Base-by-base conservation (phyloP, 2,113 vertebrate genomes). In the Antennarius striatus region DNA sequence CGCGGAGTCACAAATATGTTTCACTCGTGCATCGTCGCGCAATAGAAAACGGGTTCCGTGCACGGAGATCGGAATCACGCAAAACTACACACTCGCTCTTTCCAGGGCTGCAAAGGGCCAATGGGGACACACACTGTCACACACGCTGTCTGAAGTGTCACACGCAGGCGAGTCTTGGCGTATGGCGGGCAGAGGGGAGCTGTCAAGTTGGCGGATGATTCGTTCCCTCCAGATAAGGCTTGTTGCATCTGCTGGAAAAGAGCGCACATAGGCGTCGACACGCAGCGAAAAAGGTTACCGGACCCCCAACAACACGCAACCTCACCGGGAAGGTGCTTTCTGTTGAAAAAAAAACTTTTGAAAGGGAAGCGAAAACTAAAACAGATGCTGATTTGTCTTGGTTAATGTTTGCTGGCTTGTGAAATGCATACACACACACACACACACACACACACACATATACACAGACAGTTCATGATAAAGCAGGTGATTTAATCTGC, bases 401-500 rank as follows among this genome's bases (percentile, higher is more conserved):
- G 49, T n/a, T 29, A 1, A 1, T 48, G 71, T 52, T 50, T 62
- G 36, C 10, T 46, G 2, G 3, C 63, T 22, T 46, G 4, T 45
- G 40, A 63, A 16, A 60, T 16, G 51, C 15, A 54, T 29, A 72
- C 12, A 46, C 16, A 22, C 61, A 10, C 15, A 59, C 58, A 58
- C 13, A 46, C 15, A 47, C 66, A 66, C 42, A 68, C 48, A 55
- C 46, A 28, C 65, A 62, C 46, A 61, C 30, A 73, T 54, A 57
- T 50, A 53, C 62, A 64, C 65, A 74, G 32, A 72, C 22, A 60
- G n/a, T 48, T 42, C 50, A 57, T 52, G 56, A 63, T 68, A 54
- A 81, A 71, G 65, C 77, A 83, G 61, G 62, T 88, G 82, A 86
- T 79, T 81, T 82, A 60, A 89, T 81, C 70, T 73, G 63, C 73